Conservation (phyloP, 1,140 invertebrate genomes). For the Polyergus mexicanus region DNA sequence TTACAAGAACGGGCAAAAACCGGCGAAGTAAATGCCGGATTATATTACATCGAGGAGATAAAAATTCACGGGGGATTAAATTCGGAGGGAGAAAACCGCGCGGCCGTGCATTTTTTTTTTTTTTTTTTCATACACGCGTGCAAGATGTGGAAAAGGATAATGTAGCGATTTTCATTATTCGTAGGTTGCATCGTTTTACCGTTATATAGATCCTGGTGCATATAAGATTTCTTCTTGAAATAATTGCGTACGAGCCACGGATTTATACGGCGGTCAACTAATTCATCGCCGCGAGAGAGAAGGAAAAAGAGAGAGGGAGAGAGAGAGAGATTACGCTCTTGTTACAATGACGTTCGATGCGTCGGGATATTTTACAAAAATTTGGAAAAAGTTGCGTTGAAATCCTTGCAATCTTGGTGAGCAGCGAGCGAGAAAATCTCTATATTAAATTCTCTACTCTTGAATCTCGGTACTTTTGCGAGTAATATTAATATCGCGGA, state of each 20-base stretch:
- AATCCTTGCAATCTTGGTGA: constrained; percentile 37
- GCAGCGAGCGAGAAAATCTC: constrained; percentile 8
- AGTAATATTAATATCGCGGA: constrained; percentile 34
- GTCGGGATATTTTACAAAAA: constrained; percentile 28
- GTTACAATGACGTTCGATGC: constrained; percentile 12
- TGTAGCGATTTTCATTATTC: constrained; percentile 29
- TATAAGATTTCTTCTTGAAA: not conserved
- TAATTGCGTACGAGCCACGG: not conserved
- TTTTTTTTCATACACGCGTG: not conserved
- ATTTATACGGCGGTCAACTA: not conserved
- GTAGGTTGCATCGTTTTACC: constrained; percentile 21
- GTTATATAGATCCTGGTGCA: not conserved
- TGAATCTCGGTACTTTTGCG: not conserved
- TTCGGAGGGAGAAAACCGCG: constrained; percentile 4
- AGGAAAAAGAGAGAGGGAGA: too few relatives aligned
- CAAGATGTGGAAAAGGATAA: not conserved
- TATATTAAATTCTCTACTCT: constrained; percentile 28
- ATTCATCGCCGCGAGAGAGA: not conserved
- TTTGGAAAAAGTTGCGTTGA: not conserved
- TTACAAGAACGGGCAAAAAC: not conserved
- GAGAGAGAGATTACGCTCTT: constrained; percentile 10
- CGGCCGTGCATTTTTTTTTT: not conserved
- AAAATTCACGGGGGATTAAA: constrained; percentile 58
- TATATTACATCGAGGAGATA: constrained; percentile 32
- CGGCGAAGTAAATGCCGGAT: constrained; percentile 46